Conservation (phyloP, 2,888 invertebrate species). For the Baccha elongata region DNA sequence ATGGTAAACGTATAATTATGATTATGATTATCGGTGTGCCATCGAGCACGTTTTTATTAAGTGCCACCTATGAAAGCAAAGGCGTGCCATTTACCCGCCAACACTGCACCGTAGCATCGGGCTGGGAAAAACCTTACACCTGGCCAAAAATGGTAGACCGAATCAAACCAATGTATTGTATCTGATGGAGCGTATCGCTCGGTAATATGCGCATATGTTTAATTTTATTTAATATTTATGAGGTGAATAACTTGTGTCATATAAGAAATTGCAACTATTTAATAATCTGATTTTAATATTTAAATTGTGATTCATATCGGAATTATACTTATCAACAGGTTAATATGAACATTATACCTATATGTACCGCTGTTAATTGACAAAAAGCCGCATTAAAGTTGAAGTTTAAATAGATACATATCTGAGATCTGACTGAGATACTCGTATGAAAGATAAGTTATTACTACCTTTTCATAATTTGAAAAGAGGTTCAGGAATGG, state of each 20-base stretch:
- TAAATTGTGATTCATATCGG: slow-evolving; percentile 49
- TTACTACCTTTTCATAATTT: slow-evolving; percentile 20
- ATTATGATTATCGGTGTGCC: slow-evolving; percentile 60
- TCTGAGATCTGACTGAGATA: slow-evolving; percentile 34
- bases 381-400: slow-evolving; percentile 20
- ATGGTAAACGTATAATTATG: slow-evolving; percentile 38
- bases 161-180: neutral
- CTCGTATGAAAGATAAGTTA: slow-evolving; percentile 33
- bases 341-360: slow-evolving; percentile 34
- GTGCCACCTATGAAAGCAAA: slow-evolving; percentile 47
- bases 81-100: slow-evolving; percentile 48
- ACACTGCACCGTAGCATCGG: neutral
- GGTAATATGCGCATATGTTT: too few relatives aligned
- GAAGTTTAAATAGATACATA: slow-evolving; percentile 3
- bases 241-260: slow-evolving; percentile 17
- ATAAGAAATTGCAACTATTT: slow-evolving; percentile 31
- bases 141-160: slow-evolving; percentile 17
- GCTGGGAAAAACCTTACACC: slow-evolving; percentile 20
- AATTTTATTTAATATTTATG: slow-evolving; percentile 46
- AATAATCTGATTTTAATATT: slow-evolving; percentile 58
- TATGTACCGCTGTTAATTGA: slow-evolving; percentile 19
- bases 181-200: neutral
- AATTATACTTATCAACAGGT: slow-evolving; percentile 32
- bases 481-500: slow-evolving; percentile 27
- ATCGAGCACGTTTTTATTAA: slow-evolving; percentile 58